Base-by-base conservation (phyloP, 1,140 invertebrate species). In the Ganaspis sp. region DNA sequence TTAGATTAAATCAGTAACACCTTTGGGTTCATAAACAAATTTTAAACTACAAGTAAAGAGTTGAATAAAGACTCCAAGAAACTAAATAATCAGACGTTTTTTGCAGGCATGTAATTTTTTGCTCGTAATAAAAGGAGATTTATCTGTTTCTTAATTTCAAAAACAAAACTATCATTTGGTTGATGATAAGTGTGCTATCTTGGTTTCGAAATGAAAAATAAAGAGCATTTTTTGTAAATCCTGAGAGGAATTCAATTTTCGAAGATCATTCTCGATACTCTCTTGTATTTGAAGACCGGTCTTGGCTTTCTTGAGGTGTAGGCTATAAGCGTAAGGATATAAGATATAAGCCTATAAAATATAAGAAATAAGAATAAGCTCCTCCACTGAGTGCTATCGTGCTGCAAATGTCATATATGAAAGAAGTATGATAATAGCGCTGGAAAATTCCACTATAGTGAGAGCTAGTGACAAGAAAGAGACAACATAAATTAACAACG, bases 401-500 rank as follows among this genome's bases (percentile, higher is more conserved):
- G 54, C 54, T 64, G 54, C 12, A 64, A 64, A 64, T 64, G 54
- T 64, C 38, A 76, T 45, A 81, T 81, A 81, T 70, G 74, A 40
- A 8, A 53, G 37, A 26, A 64, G 17, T 72, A 75, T 54, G 54
- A 69, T 40, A 40, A 75, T 72, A 75, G 69, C 76, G 42, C 6
- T 79, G 81, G 81, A 80, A 82, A 80, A 75, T 82, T 78, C 75
- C 81, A 77, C 53, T 73, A n/a, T 15, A 29, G 11, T 29, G 23
- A 26, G 54, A 11, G 26, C 3, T 64, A 29, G 23, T 34, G 54
- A 64, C 54, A 29, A 64, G 37, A 42, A 70, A 23, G 69, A 42
- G 69, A 70, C 69, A 70, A 40, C 38, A 70, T 38, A 70, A 40
- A 70, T 70, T 70, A 19, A 19, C 29, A 70, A 40, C 69, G 69